These are phyloP conservation scores for Lagothrix lagotricha DNA, from an alignment of 2,797 vertebrate species.

Conservation along the genomic window DNA sequence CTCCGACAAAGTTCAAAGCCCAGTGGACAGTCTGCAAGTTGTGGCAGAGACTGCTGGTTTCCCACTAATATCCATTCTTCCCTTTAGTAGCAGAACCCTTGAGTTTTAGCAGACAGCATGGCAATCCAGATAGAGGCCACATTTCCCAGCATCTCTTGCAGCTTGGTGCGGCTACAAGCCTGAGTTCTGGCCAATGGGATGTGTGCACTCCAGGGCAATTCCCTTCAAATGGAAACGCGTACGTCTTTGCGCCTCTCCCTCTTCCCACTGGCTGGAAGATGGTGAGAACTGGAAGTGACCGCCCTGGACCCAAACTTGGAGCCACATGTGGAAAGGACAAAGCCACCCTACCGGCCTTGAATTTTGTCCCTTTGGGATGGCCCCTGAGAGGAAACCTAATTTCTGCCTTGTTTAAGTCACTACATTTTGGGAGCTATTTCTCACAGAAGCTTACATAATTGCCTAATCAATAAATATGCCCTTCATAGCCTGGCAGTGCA, in stretches of 20 bases:
- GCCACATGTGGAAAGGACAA: neutral
- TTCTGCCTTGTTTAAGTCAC: neutral
- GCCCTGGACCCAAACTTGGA: neutral
- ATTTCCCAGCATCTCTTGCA: neutral
- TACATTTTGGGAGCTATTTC: neutral
- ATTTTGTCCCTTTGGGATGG: neutral
- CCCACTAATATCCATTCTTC: neutral
- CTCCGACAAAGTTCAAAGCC: neutral
- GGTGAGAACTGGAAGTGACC: neutral
- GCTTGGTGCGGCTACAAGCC: neutral
- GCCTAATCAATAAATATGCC: neutral
- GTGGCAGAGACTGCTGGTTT: neutral
- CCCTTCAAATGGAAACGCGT: neutral
- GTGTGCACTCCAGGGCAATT: neutral
- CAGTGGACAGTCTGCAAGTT: rapidly evolving
- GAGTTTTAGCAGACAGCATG: neutral
- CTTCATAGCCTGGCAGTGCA: neutral
- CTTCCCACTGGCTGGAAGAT: neutral
- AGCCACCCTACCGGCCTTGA: neutral
- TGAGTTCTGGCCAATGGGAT: neutral
- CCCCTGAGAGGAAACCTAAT: neutral
- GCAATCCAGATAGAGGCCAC: neutral
- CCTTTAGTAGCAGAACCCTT: neutral
- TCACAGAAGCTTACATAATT: neutral
- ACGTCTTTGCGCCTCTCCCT: neutral